phyloP scores from a whole-genome alignment of 2,797 vertebrate genomes.

The Sphaeramia orbicularis region DNA sequence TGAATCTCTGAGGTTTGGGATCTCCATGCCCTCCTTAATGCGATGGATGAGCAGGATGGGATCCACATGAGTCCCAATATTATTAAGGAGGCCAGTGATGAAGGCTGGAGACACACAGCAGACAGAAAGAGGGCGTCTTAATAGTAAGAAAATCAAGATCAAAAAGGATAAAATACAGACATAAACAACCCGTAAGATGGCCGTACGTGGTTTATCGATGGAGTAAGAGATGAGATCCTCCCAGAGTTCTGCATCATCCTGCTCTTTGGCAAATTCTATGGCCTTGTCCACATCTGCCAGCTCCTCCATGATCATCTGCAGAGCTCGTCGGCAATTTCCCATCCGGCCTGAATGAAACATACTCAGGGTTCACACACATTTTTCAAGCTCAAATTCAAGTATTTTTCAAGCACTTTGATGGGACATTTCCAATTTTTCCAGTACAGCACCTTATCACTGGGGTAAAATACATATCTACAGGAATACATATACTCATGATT shows the following conservation, averaged over 20 bases:
- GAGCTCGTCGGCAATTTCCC: conserved; percentile 96
- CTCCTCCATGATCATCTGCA: conserved; percentile 99
- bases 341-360: conserved; percentile 89
- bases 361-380: background rate
- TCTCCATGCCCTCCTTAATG: conserved; percentile 99
- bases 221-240: conserved; percentile 98
- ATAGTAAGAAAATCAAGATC: background rate
- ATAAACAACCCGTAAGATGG: background rate
- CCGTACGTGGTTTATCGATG: conserved; percentile 97
- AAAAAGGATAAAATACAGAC: background rate
- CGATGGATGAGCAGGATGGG: conserved; percentile 97
- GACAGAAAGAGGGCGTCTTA: background rate
- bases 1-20: conserved; percentile 97
- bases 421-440: too few species aligned
- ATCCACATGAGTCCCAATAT: conserved; percentile 98
- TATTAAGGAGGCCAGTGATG: conserved; percentile 98
- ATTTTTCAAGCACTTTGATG: too few species aligned
- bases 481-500: too few species aligned
- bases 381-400: background rate
- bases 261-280: conserved; percentile 98
- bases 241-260: conserved; percentile 97
- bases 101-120: conserved; percentile 85
- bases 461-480: too few species aligned
- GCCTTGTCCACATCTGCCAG: conserved; percentile 96
- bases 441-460: too few species aligned